phyloP scores from a whole-genome alignment of 2,797 vertebrate species.

The Phataginus tricuspis region DNA sequence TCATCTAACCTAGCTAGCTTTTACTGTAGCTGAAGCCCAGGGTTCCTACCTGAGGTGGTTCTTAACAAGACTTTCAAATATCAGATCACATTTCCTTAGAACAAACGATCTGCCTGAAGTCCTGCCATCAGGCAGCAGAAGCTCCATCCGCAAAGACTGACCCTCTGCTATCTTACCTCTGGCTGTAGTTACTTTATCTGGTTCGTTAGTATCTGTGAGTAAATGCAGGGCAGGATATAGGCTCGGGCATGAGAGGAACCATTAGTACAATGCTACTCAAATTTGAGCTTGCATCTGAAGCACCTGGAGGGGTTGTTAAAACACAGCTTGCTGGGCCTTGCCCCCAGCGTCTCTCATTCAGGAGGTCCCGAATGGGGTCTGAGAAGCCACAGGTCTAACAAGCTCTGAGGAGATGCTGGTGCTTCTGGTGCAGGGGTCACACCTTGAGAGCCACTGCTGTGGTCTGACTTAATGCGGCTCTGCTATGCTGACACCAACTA shows the following conservation, averaged over 20 bases:
- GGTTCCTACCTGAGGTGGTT: neutral
- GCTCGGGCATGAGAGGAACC: neutral
- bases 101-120: neutral
- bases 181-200: neutral
- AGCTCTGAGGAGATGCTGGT: neutral
- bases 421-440: neutral
- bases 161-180: neutral
- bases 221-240: neutral
- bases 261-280: neutral
- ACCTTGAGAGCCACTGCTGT: neutral
- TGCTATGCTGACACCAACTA: neutral
- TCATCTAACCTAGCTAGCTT: neutral
- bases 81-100: neutral
- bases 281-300: neutral
- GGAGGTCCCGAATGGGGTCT: neutral
- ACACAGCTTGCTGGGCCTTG: neutral
- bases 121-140: neutral
- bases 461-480: neutral
- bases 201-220: neutral
- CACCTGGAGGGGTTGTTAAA: neutral
- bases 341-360: neutral
- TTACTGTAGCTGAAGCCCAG: neutral
- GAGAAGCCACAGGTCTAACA: neutral
- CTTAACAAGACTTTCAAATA: conserved; percentile 27
- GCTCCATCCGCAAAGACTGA: neutral